Conservation (phyloP, 2,888 invertebrate species). For the Leptopilina myrica region DNA sequence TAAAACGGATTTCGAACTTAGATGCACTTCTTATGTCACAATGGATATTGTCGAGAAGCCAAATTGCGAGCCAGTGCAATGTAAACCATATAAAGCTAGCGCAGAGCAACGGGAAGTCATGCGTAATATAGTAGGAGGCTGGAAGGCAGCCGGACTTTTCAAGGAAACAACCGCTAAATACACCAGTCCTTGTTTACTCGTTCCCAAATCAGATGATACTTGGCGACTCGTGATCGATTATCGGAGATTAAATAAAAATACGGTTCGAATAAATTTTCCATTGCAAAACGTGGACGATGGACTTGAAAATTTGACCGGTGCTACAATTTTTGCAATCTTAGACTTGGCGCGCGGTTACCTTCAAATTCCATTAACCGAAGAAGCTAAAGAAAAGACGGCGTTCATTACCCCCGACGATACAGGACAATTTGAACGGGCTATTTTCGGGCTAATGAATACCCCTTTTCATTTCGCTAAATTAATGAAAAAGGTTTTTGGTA, state of each 20-base stretch:
- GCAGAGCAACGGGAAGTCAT: constrained; percentile 45
- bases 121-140: constrained; percentile 30
- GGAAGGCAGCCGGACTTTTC: no score
- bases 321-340: constrained; percentile 44
- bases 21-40: constrained; percentile 43
- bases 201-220: constrained; percentile 52
- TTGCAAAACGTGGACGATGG: constrained; percentile 53
- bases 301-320: constrained; percentile 49
- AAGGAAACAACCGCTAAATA: constrained; percentile 54
- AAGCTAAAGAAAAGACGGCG: constrained; percentile 39
- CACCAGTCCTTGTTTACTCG: constrained; percentile 55
- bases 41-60: constrained; percentile 53
- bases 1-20: constrained; percentile 46
- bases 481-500: constrained; percentile 58
- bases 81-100: constrained; percentile 46
- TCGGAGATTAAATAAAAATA: constrained; percentile 52
- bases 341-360: constrained; percentile 52
- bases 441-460: constrained; percentile 51
- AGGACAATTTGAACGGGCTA: constrained; percentile 58
- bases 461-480: constrained; percentile 58
- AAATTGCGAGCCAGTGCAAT: constrained; percentile 39
- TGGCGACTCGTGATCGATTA: constrained; percentile 54
- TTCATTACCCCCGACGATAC: constrained; percentile 54
- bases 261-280: constrained; percentile 51
- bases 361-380: constrained; percentile 51